phyloP scores from a whole-genome alignment of 2,888 invertebrate species.

The Drosophila nigritarsus region DNA sequence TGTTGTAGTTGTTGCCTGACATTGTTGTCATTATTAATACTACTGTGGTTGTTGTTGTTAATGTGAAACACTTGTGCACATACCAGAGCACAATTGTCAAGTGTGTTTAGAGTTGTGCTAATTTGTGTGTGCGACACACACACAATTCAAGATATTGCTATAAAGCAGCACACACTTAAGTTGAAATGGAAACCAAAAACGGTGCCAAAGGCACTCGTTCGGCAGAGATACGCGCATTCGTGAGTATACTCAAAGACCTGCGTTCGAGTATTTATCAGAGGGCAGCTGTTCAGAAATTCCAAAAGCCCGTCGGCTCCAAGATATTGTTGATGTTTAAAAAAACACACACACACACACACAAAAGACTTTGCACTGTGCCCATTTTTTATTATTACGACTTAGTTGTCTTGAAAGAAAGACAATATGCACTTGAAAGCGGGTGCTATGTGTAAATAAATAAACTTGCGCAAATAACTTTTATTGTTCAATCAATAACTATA shows the following conservation, averaged over 20 bases:
- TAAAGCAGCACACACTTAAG: constrained; percentile 10
- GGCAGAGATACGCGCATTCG: constrained; percentile 39
- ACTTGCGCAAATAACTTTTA: background rate
- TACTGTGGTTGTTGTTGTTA: constrained; percentile 21
- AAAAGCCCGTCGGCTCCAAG: background rate
- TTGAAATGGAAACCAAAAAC: constrained; percentile 37
- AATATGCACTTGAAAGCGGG: constrained; percentile 4
- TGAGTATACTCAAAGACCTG: constrained; percentile 8
- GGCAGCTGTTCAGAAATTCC: constrained; percentile 43
- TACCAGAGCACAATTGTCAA: constrained; percentile 62
- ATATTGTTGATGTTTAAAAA: constrained; percentile 36
- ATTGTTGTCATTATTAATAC: constrained; percentile 48
- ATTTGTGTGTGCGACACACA: constrained; percentile 44
- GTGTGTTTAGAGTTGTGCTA: constrained; percentile 52
- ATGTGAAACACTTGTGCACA: constrained; percentile 67
- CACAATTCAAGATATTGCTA: constrained; percentile 26
- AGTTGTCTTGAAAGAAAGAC: constrained; percentile 13
- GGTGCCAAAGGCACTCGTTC: constrained; percentile 50
- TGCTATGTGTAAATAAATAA: background rate
- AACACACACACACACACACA: constrained; percentile 33
- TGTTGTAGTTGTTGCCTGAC: constrained; percentile 47
- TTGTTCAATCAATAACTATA: background rate
- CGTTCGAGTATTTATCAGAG: constrained; percentile 31
- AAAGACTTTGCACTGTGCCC: constrained; percentile 36
- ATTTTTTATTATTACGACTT: constrained; percentile 45